A percentile compares a stretch with the other conserved stretches of the same genome.
Evolutionary conservation across 2,797 vertebrate genomes (phyloP).

Genomic region (Serranus cabrilla): DNA sequence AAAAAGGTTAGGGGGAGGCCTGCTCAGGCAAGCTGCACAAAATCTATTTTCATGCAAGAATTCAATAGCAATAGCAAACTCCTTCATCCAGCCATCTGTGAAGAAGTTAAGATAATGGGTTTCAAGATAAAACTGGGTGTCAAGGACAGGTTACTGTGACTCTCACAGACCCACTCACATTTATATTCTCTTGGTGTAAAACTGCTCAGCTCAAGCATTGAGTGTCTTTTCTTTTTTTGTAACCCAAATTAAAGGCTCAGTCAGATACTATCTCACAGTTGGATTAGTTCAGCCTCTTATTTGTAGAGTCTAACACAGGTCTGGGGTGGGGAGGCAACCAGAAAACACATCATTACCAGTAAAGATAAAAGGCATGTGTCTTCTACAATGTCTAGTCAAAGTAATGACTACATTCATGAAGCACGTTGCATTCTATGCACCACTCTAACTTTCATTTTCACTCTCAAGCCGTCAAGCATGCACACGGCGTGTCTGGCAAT

Average conservation of each 20-base stretch:
- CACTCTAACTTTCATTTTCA: constrained; percentile 30
- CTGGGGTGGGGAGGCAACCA: background rate
- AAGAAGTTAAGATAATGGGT: background rate
- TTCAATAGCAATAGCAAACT: background rate
- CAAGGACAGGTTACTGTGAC: background rate
- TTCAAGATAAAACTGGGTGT: background rate
- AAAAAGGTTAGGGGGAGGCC: background rate
- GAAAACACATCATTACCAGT: background rate
- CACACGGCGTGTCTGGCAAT: background rate
- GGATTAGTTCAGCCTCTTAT: background rate
- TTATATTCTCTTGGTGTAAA: constrained; percentile 8
- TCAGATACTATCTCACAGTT: background rate
- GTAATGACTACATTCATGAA: constrained; percentile 15
- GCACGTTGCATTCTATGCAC: background rate
- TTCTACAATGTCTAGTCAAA: constrained; percentile 13
- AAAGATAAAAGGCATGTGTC: background rate
- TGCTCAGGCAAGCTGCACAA: background rate
- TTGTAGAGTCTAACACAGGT: background rate
- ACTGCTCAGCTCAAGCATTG: background rate
- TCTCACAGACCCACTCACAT: background rate
- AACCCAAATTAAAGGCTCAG: constrained; percentile 2
- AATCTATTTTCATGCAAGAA: background rate
- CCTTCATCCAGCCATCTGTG: background rate
- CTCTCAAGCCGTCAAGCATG: constrained; percentile 21
- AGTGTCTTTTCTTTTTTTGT: background rate